Percentiles rank a stretch among this genome's conserved stretches.
Conservation (phyloP, 2,113 vertebrate species). For the Cebidichthys violaceus region DNA sequence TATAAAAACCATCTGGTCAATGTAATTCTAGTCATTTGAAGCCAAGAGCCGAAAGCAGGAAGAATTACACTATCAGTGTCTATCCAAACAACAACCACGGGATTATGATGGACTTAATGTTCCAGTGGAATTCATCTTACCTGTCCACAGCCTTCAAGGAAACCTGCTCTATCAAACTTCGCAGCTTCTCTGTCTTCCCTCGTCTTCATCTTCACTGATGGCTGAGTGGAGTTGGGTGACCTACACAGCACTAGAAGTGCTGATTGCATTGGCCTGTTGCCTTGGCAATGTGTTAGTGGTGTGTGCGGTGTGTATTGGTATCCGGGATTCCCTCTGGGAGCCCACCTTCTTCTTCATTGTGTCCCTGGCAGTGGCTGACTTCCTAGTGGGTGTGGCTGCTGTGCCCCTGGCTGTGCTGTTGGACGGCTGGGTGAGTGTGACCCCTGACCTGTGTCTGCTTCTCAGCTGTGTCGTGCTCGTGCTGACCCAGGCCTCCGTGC, state of each 20-base stretch:
- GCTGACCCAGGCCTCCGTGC: slow-evolving; percentile 76
- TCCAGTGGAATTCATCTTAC: neutral
- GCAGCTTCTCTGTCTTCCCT: neutral
- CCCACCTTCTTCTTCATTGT: slow-evolving; percentile 80
- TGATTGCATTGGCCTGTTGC: slow-evolving; percentile 70
- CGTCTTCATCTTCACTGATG: slow-evolving; percentile 35
- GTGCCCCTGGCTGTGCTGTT: slow-evolving; percentile 75
- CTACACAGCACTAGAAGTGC: slow-evolving; percentile 65
- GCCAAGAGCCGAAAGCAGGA: slow-evolving; percentile 10
- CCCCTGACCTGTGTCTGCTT: slow-evolving; percentile 68
- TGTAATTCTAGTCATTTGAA: slow-evolving; percentile 35
- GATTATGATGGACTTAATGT: slow-evolving; percentile 41
- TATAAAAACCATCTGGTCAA: slow-evolving; percentile 57
- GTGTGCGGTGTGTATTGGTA: slow-evolving; percentile 61
- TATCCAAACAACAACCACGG: slow-evolving; percentile 10
- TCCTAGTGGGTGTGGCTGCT: slow-evolving; percentile 74
- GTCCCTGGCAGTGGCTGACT: slow-evolving; percentile 76
- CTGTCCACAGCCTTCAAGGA: slow-evolving; percentile 6
- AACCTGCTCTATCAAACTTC: neutral
- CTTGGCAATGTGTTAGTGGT: slow-evolving; percentile 76
- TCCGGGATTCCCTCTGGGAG: slow-evolving; percentile 66
- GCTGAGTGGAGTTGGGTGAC: slow-evolving; percentile 53
- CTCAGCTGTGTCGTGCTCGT: slow-evolving; percentile 75
- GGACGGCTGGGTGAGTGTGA: slow-evolving; percentile 61
- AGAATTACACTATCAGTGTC: neutral